These are phyloP conservation scores for Antheraea pernyi DNA, from an alignment of 1,140 invertebrate genomes.

Conservation along the genomic window DNA sequence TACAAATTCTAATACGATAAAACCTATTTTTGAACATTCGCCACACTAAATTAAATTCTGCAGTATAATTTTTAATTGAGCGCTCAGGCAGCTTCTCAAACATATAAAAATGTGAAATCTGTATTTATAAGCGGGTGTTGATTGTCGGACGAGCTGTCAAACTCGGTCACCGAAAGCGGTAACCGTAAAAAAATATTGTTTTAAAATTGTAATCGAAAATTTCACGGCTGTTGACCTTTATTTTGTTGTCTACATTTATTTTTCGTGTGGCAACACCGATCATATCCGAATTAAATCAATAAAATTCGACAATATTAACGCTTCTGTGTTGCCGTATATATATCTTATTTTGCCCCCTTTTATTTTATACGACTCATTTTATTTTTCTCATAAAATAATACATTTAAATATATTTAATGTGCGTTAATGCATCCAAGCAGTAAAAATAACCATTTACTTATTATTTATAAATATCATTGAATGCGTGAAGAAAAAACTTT, in stretches of 20 bases:
- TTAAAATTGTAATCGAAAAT: not conserved
- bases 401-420: too few relatives aligned
- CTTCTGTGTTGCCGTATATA: too few relatives aligned
- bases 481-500: too few relatives aligned
- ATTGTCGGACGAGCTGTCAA: not conserved
- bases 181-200: not conserved
- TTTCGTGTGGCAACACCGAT: not conserved
- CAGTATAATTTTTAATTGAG: not conserved
- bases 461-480: too few relatives aligned
- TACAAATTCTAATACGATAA: not conserved
- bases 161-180: not conserved
- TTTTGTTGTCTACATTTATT: not conserved
- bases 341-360: too few relatives aligned
- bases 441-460: too few relatives aligned
- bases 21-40: not conserved
- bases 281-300: too few relatives aligned
- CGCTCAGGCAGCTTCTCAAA: not conserved
- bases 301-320: too few relatives aligned
- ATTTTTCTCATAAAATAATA: too few relatives aligned
- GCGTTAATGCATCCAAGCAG: too few relatives aligned
- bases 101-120: not conserved
- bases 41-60: constrained; percentile 3
- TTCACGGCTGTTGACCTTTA: constrained; percentile 2
- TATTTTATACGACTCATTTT: too few relatives aligned
- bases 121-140: not conserved